A percentile compares a stretch with the other conserved stretches of the same genome.
Evolutionary conservation across 1,140 invertebrate species (phyloP).

Genomic region (Heliconius eleuchia): DNA sequence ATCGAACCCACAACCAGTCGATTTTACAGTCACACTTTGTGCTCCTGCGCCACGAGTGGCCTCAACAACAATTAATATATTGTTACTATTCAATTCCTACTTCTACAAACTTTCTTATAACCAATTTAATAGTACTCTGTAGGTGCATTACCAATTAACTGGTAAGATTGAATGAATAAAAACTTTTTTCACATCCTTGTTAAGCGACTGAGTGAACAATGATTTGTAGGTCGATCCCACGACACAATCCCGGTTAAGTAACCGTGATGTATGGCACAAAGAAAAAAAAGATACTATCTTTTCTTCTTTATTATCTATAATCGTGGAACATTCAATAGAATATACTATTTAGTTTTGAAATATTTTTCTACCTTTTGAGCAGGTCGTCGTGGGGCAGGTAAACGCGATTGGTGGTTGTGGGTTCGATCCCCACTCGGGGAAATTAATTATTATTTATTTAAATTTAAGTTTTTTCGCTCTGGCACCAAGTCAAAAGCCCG

Average conservation of each 20-base stretch:
- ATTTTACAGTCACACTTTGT: no score
- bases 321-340: not conserved
- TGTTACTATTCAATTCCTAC: not conserved
- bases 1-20: no score
- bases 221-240: constrained; percentile 40
- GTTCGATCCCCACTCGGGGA: no score
- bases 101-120: not conserved
- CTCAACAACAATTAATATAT: not conserved
- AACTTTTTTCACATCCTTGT: constrained; percentile 34
- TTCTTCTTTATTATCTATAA: constrained; percentile 15
- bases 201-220: constrained; percentile 25
- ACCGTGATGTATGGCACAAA: constrained; percentile 21
- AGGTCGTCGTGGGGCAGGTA: no score
- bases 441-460: no score
- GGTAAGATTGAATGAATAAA: constrained; percentile 23
- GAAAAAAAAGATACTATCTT: constrained; percentile 19
- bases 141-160: constrained; percentile 7
- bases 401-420: no score
- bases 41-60: no score
- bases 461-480: no score
- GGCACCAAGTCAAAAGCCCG: no score
- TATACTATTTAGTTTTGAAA: not conserved
- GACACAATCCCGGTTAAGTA: constrained; percentile 31
- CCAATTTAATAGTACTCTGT: not conserved
- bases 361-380: not conserved